Conservation (phyloP, 2,888 invertebrate genomes). For the Clepsis dumicolana region DNA sequence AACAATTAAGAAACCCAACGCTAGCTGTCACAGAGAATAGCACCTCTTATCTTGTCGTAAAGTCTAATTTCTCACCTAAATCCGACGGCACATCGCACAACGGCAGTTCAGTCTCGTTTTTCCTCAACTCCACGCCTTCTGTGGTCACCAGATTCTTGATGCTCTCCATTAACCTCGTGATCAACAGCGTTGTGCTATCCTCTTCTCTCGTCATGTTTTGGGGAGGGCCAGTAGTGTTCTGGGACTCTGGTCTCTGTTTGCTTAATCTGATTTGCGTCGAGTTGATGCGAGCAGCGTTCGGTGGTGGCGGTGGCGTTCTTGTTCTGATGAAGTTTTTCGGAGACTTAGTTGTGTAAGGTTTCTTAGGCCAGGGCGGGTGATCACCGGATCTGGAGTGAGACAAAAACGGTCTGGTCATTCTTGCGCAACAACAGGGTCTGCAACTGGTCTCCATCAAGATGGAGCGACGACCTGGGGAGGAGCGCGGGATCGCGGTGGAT, state of each 20-base stretch:
- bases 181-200: slow-evolving; percentile 61
- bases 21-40: too few relatives aligned
- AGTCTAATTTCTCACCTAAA: slow-evolving; percentile 81
- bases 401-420: too few relatives aligned
- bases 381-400: slow-evolving; percentile 64
- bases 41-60: too few relatives aligned
- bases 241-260: slow-evolving; percentile 45
- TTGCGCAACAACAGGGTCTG: too few relatives aligned
- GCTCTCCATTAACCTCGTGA: slow-evolving; percentile 66
- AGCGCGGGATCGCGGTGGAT: too few relatives aligned
- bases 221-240: slow-evolving; percentile 46
- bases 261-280: slow-evolving; percentile 45
- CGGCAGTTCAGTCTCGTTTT: slow-evolving; percentile 65
- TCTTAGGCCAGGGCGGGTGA: slow-evolving; percentile 64
- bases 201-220: slow-evolving; percentile 55
- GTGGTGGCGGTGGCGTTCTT: slow-evolving; percentile 6
- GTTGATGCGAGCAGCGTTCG: slow-evolving; percentile 46
- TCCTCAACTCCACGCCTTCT: slow-evolving; percentile 59
- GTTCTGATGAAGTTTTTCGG: slow-evolving; percentile 52
- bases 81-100: slow-evolving; percentile 88
- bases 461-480: too few relatives aligned
- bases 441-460: too few relatives aligned
- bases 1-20: too few relatives aligned
- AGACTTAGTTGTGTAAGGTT: slow-evolving; percentile 48
- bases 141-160: slow-evolving; percentile 65